Evolutionary conservation across 2,888 invertebrate species (phyloP).

Genomic region (Agrenia bidenticulata): DNA sequence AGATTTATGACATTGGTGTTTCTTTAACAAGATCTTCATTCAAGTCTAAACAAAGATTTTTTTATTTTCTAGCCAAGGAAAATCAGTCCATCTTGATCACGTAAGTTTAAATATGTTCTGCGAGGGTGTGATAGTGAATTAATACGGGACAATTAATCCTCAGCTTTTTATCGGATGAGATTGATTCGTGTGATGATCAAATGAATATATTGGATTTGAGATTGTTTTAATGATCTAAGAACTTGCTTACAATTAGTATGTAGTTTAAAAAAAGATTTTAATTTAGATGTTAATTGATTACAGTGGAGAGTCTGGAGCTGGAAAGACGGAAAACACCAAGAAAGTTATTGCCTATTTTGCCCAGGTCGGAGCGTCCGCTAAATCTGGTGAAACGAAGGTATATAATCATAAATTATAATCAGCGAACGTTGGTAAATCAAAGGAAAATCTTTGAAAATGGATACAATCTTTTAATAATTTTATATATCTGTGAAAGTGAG

Average conservation of each 20-base stretch:
- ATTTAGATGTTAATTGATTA: conserved; percentile 24
- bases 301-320: conserved; percentile 98
- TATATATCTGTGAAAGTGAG: too few species aligned
- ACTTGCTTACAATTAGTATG: not conserved
- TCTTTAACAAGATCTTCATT: not conserved
- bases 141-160: too few species aligned
- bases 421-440: too few species aligned
- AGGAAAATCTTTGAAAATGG: too few species aligned
- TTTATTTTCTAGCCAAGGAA: conserved; percentile 35
- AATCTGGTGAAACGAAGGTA: conserved; percentile 64
- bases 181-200: not conserved
- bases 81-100: conserved; percentile 99
- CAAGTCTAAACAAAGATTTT: not conserved
- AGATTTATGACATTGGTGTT: not conserved
- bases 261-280: not conserved
- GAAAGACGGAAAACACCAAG: conserved; percentile 99
- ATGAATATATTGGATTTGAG: too few species aligned
- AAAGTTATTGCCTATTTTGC: conserved; percentile 99
- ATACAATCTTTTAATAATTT: too few species aligned
- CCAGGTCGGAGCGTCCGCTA: conserved; percentile 86
- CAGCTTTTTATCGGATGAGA: not conserved
- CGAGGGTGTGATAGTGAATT: not conserved
- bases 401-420: too few species aligned
- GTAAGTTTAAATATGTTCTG: conserved; percentile 63
- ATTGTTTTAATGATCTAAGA: not conserved